Evolutionary conservation across 1,140 invertebrate genomes (phyloP), one percentile per base, ranked within the genome.

Genomic region (Ooceraea biroi): DNA sequence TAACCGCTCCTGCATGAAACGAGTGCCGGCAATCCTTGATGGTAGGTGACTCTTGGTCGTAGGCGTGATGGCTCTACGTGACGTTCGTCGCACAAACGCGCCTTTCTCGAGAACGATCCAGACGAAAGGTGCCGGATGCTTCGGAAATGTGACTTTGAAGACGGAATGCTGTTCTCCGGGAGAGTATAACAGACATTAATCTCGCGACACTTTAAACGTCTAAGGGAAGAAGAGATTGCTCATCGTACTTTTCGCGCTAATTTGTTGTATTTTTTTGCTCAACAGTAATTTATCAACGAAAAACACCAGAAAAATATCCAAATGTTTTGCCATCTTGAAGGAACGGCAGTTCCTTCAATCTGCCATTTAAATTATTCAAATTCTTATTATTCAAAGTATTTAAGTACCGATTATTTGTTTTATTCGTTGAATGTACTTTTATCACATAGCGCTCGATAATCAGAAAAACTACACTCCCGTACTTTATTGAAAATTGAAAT

Each of bases 1-100:
- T 25, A 27, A 41, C 17, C 27, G 65, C 41, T 80, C 65, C 71
- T 71, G 76, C 65, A 19, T 80, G 76, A 80, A 80, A 80, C 76
- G 65, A 80, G 65, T 41, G 3, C 10, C 50, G 22, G n/a, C 65
- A n/a, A n/a, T n/a, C 30, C 30, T 52, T 69, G 63, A 58, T 71
- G 50, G n/a, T n/a, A n/a, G n/a, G n/a, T n/a, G n/a, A n/a, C n/a
- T n/a, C n/a, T n/a, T n/a, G n/a, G 41, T 0, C 44, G n/a, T 22
- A 25, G n/a, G 14, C 60, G 63, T 69, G 50, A 68, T 55, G 52
- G 61, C 30, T n/a, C 30, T 4, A 77, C 61, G 61, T 66, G 74
- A 55, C 74, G n/a, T 55, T 78, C 50, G 30, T 66, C 12, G 36
- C 41, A 46, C 41, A 44, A 61, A 12, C 12, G 58, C 14, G 7